These are phyloP conservation scores for Pachyuromys duprasi DNA, from an alignment of 2,797 vertebrate genomes.

Conservation along the genomic window DNA sequence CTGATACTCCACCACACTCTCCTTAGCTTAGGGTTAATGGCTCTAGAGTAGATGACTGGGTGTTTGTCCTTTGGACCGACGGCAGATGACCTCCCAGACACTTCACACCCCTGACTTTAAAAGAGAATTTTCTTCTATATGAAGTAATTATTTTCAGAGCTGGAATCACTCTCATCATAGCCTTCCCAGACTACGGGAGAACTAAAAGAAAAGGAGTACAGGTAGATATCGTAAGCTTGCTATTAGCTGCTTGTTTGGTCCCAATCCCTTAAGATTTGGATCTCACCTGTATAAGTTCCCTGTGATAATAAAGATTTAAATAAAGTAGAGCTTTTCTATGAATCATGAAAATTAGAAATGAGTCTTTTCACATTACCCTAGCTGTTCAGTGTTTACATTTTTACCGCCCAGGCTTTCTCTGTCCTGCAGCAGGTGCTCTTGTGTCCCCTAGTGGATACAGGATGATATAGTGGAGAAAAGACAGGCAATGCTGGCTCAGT, in stretches of 20 bases:
- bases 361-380: neutral
- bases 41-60: neutral
- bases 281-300: constrained; percentile 25
- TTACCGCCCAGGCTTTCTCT: constrained; percentile 17
- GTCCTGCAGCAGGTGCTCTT: constrained; percentile 46
- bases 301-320: constrained; percentile 2
- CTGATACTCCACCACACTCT: neutral
- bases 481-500: neutral
- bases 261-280: neutral
- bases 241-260: constrained; percentile 11
- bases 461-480: neutral
- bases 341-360: constrained; percentile 43
- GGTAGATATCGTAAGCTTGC: neutral
- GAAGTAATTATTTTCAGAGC: constrained; percentile 21
- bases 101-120: constrained; percentile 1
- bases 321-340: neutral
- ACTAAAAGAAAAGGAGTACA: constrained; percentile 13
- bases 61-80: neutral
- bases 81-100: neutral
- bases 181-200: constrained; percentile 43
- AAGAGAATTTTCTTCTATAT: constrained; percentile 33
- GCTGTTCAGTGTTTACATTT: constrained; percentile 19
- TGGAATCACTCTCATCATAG: neutral
- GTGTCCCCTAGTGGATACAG: constrained; percentile 62
- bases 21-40: neutral